Evolutionary conservation across 1,140 invertebrate species (phyloP).

Genomic region (Ooceraea biroi): DNA sequence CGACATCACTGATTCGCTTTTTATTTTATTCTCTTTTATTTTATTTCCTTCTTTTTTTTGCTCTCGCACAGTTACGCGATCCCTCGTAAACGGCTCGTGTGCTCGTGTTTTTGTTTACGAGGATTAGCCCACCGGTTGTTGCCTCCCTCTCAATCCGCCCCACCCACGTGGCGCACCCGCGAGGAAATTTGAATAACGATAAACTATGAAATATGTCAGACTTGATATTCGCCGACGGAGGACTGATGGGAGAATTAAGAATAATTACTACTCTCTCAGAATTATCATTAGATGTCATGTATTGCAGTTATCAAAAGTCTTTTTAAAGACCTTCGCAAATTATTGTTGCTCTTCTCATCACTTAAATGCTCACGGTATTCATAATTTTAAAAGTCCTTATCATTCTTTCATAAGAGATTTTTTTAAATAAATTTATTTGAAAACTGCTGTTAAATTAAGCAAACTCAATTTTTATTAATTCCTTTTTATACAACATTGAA

Average conservation of each 20-base stretch:
- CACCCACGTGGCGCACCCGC: neutral
- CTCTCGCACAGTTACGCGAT: slow-evolving; percentile 24
- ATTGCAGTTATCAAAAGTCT: no score
- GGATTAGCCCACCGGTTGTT: slow-evolving; percentile 51
- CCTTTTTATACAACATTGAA: no score
- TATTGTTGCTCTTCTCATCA: neutral
- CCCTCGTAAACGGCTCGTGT: slow-evolving; percentile 33
- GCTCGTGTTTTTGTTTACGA: slow-evolving; percentile 58
- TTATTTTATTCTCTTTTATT: slow-evolving; percentile 43
- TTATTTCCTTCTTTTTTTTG: slow-evolving; percentile 10
- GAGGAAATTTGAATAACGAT: slow-evolving; percentile 38
- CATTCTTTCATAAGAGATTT: neutral
- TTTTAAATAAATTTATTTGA: no score
- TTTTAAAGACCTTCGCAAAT: no score
- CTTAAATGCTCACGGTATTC: slow-evolving; percentile 9
- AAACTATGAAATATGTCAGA: slow-evolving; percentile 4
- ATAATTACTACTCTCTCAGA: neutral
- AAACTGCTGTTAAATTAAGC: no score
- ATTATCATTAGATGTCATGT: no score
- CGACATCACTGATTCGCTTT: slow-evolving; percentile 57
- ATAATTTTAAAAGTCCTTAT: slow-evolving; percentile 24
- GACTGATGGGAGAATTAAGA: slow-evolving; percentile 1
- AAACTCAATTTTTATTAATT: no score
- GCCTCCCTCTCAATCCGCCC: slow-evolving; percentile 14
- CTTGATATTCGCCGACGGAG: neutral